Percentiles rank a stretch among this genome's conserved stretches.
phyloP scores from a whole-genome alignment of 2,113 vertebrate genomes.

The Macroglossus sobrinus region DNA sequence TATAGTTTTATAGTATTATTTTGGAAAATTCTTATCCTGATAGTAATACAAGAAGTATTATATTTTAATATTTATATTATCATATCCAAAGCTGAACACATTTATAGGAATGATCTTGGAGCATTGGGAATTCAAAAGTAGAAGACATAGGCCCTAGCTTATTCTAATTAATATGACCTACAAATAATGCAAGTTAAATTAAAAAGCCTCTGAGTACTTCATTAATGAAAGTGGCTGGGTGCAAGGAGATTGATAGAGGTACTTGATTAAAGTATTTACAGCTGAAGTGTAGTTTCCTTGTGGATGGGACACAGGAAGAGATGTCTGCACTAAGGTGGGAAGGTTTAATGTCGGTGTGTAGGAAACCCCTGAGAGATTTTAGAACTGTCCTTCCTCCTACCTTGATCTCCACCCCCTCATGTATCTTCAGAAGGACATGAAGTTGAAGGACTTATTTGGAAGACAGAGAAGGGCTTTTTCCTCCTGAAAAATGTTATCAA shows the following conservation, averaged over 20 bases:
- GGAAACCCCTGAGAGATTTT: neutral
- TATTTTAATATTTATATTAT: slow-evolving; percentile 30
- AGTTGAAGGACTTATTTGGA: neutral
- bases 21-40: slow-evolving; percentile 14
- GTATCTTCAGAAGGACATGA: neutral
- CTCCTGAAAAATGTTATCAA: neutral
- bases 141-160: neutral
- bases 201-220: neutral
- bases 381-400: neutral
- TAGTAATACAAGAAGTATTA: neutral
- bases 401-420: neutral
- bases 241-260: neutral
- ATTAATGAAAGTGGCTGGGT: neutral
- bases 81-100: neutral
- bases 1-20: neutral
- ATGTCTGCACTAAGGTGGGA: neutral
- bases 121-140: neutral
- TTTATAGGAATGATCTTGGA: neutral
- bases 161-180: neutral
- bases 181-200: neutral
- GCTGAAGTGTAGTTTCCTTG: neutral
- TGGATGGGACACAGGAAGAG: neutral
- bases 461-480: neutral
- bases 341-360: neutral
- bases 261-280: neutral